phyloP scores from a whole-genome alignment of 2,113 vertebrate genomes.

The Rhea pennata region DNA sequence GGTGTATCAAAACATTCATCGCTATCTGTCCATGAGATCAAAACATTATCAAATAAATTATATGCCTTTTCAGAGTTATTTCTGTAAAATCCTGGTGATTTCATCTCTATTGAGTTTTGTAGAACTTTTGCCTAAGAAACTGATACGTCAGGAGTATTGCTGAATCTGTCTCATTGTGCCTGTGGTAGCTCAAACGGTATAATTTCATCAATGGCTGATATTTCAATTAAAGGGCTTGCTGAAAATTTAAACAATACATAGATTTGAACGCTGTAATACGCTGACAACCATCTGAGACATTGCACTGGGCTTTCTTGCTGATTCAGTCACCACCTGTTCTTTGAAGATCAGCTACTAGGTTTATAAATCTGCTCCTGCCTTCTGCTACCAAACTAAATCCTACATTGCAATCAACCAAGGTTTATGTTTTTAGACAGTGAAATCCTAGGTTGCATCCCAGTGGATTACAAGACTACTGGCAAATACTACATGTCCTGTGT shows the following conservation, averaged over 20 bases:
- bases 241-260: not conserved
- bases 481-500: fast-evolving
- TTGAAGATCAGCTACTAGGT: not conserved
- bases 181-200: not conserved
- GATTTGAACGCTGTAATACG: not conserved
- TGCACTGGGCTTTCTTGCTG: not conserved
- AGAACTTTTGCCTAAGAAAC: not conserved
- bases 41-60: not conserved
- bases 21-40: not conserved
- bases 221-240: not conserved
- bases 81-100: not conserved
- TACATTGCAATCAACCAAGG: not conserved
- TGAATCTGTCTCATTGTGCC: not conserved
- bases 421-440: not conserved
- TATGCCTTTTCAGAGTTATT: not conserved
- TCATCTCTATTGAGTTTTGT: not conserved
- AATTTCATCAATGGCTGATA: not conserved
- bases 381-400: not conserved
- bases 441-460: not conserved
- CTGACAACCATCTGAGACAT: not conserved
- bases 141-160: not conserved
- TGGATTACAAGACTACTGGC: not conserved
- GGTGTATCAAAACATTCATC: not conserved
- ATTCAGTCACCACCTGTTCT: not conserved
- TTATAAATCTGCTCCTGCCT: not conserved